Percentiles rank a stretch among this genome's conserved stretches.
These are phyloP conservation scores for Ruditapes philippinarum DNA, from an alignment of 1,140 invertebrate species.

Conservation along the genomic window DNA sequence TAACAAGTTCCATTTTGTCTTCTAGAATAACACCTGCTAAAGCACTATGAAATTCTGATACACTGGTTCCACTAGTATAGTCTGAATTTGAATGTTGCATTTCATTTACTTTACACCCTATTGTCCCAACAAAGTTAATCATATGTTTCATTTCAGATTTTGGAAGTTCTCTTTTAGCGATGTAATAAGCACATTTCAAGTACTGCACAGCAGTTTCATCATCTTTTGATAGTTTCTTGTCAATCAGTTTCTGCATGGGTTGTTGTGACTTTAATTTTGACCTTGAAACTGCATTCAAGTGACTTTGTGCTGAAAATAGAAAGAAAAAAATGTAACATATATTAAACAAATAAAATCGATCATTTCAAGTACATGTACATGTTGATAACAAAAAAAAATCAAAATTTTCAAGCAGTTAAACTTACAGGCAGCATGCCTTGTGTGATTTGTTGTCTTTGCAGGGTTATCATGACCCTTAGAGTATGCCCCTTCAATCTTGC, in stretches of 20 bases:
- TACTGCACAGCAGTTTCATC: not conserved
- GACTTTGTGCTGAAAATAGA: not conserved
- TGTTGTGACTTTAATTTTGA: not conserved
- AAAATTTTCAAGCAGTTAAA: no score
- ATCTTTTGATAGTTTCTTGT: not conserved
- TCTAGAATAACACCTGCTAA: constrained; percentile 22
- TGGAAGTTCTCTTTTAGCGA: not conserved
- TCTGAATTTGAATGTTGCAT: not conserved
- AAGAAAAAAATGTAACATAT: not conserved
- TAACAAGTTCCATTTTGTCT: constrained; percentile 1
- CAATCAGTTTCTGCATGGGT: not conserved
- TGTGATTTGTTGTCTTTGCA: constrained; percentile 6
- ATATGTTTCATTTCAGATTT: not conserved
- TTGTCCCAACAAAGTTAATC: not conserved
- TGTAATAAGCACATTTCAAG: not conserved
- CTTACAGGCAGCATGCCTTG: not conserved
- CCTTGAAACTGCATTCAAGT: not conserved
- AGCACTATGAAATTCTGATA: constrained; percentile 28
- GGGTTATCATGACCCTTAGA: not conserved
- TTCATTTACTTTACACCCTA: not conserved
- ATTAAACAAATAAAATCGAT: not conserved
- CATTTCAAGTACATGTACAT: not conserved
- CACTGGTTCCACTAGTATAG: constrained; percentile 5
- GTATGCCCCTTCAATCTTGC: not conserved
- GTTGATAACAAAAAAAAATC: not conserved